These are phyloP conservation scores for Halcyon chelicuti DNA, from an alignment of 2,797 vertebrate species.

Conservation along the genomic window DNA sequence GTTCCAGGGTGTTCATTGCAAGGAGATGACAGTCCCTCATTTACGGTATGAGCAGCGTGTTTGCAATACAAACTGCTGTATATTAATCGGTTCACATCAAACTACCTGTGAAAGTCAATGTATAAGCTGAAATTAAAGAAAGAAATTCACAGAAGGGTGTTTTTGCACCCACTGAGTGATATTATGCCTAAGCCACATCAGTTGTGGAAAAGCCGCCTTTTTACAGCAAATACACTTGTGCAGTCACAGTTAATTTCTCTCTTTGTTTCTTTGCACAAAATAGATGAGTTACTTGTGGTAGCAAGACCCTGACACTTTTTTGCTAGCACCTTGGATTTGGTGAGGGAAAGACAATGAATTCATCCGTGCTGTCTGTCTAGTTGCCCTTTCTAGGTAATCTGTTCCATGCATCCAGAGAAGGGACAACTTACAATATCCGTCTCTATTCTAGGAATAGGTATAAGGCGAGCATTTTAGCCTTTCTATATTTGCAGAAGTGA, in stretches of 20 bases:
- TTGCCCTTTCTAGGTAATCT: slow-evolving; percentile 67
- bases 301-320: slow-evolving; percentile 46
- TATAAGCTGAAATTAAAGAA: slow-evolving; percentile 23
- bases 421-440: slow-evolving; percentile 74
- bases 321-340: slow-evolving; percentile 40
- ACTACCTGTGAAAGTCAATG: slow-evolving; percentile 10
- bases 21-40: slow-evolving; percentile 53
- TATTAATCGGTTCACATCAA: neutral
- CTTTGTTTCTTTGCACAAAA: slow-evolving; percentile 51
- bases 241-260: slow-evolving; percentile 57
- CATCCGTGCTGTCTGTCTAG: slow-evolving; percentile 43
- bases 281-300: neutral
- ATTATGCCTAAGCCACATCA: slow-evolving; percentile 52
- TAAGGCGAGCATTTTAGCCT: slow-evolving; percentile 74
- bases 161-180: slow-evolving; percentile 57
- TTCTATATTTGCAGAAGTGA: slow-evolving; percentile 76
- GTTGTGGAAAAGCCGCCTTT: slow-evolving; percentile 49
- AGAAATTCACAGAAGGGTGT: slow-evolving; percentile 8
- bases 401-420: slow-evolving; percentile 74
- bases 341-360: slow-evolving; percentile 40
- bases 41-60: slow-evolving; percentile 16
- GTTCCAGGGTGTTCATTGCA: slow-evolving; percentile 36
- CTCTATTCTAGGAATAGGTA: slow-evolving; percentile 86
- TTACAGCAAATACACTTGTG: slow-evolving; percentile 50
- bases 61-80: slow-evolving; percentile 18